Percentiles rank a stretch among this genome's conserved stretches.
phyloP scores from a whole-genome alignment of 1,140 invertebrate species.

The Euwallacea fornicatus region DNA sequence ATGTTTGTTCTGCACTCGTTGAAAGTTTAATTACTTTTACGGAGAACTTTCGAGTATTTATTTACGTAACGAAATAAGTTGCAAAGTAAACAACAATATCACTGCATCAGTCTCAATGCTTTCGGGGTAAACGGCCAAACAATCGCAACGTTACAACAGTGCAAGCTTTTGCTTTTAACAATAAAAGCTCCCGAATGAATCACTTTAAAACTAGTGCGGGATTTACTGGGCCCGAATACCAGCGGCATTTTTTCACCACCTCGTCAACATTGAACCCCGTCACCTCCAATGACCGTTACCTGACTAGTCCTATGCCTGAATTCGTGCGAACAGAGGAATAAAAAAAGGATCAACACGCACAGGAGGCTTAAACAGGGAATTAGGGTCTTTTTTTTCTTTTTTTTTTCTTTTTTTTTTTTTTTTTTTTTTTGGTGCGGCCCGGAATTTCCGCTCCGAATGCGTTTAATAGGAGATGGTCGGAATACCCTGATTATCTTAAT shows the following conservation, averaged over 20 bases:
- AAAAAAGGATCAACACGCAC: constrained; percentile 18
- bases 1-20: constrained; percentile 1
- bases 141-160: neutral
- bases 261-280: too few relatives aligned
- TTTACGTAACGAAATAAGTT: constrained; percentile 7
- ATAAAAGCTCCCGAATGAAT: neutral
- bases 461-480: constrained; percentile 19
- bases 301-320: too few relatives aligned
- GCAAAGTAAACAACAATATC: neutral
- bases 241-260: too few relatives aligned
- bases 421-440: constrained; percentile 13
- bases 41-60: constrained; percentile 8
- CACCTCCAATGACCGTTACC: too few relatives aligned
- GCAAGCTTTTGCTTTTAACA: constrained; percentile 1
- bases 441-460: constrained; percentile 17
- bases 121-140: neutral
- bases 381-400: constrained; percentile 29
- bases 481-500: constrained; percentile 29
- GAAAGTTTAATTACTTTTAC: constrained; percentile 26
- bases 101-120: neutral
- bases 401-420: constrained; percentile 22
- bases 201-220: too few relatives aligned
- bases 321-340: constrained; percentile 14
- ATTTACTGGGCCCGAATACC: neutral
- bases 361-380: constrained; percentile 17